Percentiles rank a stretch among this genome's conserved stretches.
Conservation (phyloP, 2,888 invertebrate genomes). For the Trichogramma evanescens region DNA sequence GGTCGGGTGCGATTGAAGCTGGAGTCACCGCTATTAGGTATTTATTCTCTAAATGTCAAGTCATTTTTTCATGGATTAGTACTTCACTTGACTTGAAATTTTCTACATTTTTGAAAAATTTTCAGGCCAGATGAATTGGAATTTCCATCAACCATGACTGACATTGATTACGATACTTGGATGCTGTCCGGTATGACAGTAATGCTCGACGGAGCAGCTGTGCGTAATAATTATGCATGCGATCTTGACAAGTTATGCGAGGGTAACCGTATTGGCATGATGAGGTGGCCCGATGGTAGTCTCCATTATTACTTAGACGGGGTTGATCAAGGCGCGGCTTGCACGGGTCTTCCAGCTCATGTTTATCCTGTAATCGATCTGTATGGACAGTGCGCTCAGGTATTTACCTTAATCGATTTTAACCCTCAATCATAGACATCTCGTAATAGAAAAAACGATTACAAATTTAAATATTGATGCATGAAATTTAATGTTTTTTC, state of each 20-base stretch:
- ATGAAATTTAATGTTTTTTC: background rate
- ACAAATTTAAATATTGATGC: background rate
- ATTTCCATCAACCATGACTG: slow-evolving; percentile 82
- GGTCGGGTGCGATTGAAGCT: slow-evolving; percentile 89
- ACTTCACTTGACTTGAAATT: slow-evolving; percentile 57
- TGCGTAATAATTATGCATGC: slow-evolving; percentile 76
- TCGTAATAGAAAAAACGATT: background rate
- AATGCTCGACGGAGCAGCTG: slow-evolving; percentile 82
- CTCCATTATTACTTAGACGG: slow-evolving; percentile 83
- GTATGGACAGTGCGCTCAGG: slow-evolving; percentile 92
- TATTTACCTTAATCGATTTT: slow-evolving; percentile 44
- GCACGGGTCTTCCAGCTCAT: slow-evolving; percentile 68
- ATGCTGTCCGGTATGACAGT: slow-evolving; percentile 87
- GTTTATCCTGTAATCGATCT: slow-evolving; percentile 92
- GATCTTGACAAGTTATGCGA: slow-evolving; percentile 76
- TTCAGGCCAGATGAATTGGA: slow-evolving; percentile 86
- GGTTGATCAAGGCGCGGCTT: slow-evolving; percentile 79
- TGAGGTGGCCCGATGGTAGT: slow-evolving; percentile 76
- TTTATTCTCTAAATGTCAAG: background rate
- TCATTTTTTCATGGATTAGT: slow-evolving; percentile 44
- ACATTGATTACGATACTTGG: slow-evolving; percentile 85
- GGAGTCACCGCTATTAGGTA: slow-evolving; percentile 43
- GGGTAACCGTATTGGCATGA: slow-evolving; percentile 77
- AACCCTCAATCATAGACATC: background rate
- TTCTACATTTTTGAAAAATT: slow-evolving; percentile 41